phyloP scores from a whole-genome alignment of 2,797 vertebrate species.

The Sebastes elongatus region DNA sequence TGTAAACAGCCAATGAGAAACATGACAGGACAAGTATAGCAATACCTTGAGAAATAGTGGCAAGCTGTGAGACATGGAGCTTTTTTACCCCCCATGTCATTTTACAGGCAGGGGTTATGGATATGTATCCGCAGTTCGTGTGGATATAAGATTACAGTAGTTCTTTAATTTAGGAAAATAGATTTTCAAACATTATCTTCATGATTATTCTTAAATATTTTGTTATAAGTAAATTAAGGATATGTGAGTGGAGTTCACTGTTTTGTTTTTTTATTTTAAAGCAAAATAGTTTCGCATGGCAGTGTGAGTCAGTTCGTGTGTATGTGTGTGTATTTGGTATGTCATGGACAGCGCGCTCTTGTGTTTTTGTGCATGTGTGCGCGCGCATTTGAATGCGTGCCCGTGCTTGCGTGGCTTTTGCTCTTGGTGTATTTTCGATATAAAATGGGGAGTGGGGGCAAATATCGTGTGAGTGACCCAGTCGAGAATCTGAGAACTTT shows the following conservation, averaged over 20 bases:
- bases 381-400: slow-evolving; percentile 62
- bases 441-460: slow-evolving; percentile 1
- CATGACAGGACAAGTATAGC: slow-evolving; percentile 55
- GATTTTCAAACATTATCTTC: neutral
- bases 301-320: neutral
- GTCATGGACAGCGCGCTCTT: slow-evolving; percentile 29
- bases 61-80: slow-evolving; percentile 31
- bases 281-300: neutral
- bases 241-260: neutral
- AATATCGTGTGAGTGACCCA: slow-evolving; percentile 20
- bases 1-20: slow-evolving; percentile 29
- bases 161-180: neutral
- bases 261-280: neutral
- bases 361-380: slow-evolving; percentile 53
- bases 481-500: neutral
- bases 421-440: slow-evolving; percentile 52
- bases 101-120: slow-evolving; percentile 8
- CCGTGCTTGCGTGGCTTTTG: slow-evolving; percentile 70
- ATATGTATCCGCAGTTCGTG: neutral
- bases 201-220: neutral
- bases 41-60: slow-evolving; percentile 31
- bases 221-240: neutral
- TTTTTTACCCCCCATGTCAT: slow-evolving; percentile 19
- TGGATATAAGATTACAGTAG: neutral
- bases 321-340: slow-evolving; percentile 1